Conservation (phyloP, 2,113 vertebrate species). For the Mus pahari region DNA sequence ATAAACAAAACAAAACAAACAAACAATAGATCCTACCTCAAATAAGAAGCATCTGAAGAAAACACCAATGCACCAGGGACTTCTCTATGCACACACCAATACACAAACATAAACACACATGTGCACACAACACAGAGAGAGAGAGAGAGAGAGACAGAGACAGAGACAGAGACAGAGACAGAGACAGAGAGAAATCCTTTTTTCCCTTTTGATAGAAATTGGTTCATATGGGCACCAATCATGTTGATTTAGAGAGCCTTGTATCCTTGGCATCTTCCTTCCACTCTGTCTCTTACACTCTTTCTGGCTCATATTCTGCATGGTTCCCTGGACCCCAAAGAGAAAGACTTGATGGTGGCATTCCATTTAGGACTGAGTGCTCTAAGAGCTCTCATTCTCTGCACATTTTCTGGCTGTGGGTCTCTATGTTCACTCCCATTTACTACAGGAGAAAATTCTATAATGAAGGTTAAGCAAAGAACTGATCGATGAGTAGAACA, state of each 20-base stretch:
- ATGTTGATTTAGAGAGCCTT: no score
- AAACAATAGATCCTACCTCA: neutral
- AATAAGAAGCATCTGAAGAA: neutral
- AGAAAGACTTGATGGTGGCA: neutral
- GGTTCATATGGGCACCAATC: neutral
- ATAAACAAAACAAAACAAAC: no score
- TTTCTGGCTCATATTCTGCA: neutral
- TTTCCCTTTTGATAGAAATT: neutral
- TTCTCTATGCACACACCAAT: neutral
- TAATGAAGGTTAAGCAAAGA: neutral
- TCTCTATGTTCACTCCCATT: neutral
- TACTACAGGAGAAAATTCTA: neutral
- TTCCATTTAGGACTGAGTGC: neutral
- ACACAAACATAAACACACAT: neutral
- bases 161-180: no score
- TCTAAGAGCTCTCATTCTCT: neutral
- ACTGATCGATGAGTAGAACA: neutral
- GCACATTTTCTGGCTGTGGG: neutral
- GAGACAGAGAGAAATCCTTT: no score
- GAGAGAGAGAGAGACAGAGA: no score
- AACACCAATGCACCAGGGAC: accelerated
- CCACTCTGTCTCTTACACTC: neutral
- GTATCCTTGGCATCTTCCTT: neutral
- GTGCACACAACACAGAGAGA: neutral
- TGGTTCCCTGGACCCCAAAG: neutral